phyloP scores from a whole-genome alignment of 2,113 vertebrate species.

The Anser cygnoides region DNA sequence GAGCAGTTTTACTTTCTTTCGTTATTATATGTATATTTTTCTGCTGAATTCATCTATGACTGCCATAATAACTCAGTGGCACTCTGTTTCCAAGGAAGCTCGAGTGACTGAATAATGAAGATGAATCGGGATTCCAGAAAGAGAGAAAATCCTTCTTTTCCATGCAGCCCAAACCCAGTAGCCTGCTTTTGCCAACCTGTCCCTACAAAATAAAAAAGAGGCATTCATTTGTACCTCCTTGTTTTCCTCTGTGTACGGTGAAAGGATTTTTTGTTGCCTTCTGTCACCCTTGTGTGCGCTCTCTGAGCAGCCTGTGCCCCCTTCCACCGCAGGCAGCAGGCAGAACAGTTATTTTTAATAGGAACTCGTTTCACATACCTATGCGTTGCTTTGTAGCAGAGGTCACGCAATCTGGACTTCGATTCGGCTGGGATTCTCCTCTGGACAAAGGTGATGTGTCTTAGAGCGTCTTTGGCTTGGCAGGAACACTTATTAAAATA shows the following conservation, averaged over 20 bases:
- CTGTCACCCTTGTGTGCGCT: background rate
- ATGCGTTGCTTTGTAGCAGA: background rate
- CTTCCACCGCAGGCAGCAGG: background rate
- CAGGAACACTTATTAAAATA: background rate
- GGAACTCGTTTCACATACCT: constrained; percentile 40
- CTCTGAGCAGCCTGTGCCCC: background rate
- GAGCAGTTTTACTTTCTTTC: constrained; percentile 57
- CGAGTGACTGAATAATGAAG: constrained; percentile 34
- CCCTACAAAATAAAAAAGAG: background rate
- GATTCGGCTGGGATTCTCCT: constrained; percentile 26
- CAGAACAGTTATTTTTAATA: background rate
- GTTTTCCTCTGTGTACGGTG: background rate
- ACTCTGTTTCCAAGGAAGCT: constrained; percentile 1
- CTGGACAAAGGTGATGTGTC: constrained; percentile 18
- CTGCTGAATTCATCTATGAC: constrained; percentile 25
- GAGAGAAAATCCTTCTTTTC: background rate
- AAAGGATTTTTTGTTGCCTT: background rate
- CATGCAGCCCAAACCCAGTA: background rate
- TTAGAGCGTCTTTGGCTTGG: constrained; percentile 15
- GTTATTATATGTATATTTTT: constrained; percentile 24
- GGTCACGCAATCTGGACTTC: background rate
- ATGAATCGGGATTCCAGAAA: background rate
- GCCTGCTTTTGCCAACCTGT: constrained; percentile 12
- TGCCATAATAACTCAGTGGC: constrained; percentile 16
- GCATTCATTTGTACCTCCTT: background rate